Conservation (phyloP, 2,888 invertebrate genomes). For the Ochropacha duplaris region DNA sequence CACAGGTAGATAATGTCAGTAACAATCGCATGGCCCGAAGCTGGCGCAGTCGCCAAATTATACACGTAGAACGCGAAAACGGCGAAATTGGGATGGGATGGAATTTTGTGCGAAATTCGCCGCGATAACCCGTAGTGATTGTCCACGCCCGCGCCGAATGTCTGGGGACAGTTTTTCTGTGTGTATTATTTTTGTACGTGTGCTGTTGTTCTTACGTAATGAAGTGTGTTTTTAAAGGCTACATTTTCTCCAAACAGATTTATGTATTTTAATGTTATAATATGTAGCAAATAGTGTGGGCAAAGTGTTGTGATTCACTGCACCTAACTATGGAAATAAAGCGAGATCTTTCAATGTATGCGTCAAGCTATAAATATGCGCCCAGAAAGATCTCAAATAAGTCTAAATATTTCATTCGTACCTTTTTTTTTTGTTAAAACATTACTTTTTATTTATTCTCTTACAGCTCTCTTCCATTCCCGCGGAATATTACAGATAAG, state of each 20-base stretch:
- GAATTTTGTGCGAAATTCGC: constrained; percentile 44
- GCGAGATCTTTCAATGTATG: too few relatives aligned
- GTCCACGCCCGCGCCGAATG: constrained; percentile 38
- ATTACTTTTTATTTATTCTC: background rate
- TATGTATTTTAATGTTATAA: constrained; percentile 1
- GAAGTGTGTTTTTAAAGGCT: constrained; percentile 43
- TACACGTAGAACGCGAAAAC: constrained; percentile 42
- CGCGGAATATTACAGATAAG: background rate
- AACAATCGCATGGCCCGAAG: constrained; percentile 52
- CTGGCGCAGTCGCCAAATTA: constrained; percentile 46
- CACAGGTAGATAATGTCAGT: constrained; percentile 64
- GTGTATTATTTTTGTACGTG: constrained; percentile 35
- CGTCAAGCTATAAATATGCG: background rate
- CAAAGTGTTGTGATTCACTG: background rate
- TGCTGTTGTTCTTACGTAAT: constrained; percentile 46
- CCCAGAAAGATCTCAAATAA: background rate
- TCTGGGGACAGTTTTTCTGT: constrained; percentile 35
- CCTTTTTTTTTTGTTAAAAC: background rate
- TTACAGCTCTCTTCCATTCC: background rate
- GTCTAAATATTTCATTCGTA: background rate
- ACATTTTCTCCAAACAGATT: constrained; percentile 12
- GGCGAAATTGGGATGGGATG: constrained; percentile 44
- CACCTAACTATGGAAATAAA: too few relatives aligned
- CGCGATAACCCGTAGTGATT: constrained; percentile 45
- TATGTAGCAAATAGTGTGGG: background rate